phyloP scores from a whole-genome alignment of 2,113 vertebrate genomes.

The Platichthys stellatus region DNA sequence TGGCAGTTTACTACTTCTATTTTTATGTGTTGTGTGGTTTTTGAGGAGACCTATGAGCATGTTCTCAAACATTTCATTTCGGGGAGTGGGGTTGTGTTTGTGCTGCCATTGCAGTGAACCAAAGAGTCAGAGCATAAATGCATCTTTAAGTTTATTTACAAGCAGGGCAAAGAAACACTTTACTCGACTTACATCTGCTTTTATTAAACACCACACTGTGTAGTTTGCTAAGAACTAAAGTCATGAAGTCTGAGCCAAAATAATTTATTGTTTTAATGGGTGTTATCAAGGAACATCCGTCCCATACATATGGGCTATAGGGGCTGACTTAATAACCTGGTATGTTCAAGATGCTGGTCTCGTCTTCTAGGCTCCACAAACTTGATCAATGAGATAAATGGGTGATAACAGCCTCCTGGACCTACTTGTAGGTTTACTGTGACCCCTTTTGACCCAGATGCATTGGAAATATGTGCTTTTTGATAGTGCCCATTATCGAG shows the following conservation, averaged over 20 bases:
- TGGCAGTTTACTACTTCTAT: neutral
- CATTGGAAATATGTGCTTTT: no score
- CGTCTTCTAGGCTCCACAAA: no score
- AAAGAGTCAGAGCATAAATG: neutral
- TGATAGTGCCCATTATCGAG: no score
- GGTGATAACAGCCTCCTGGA: no score
- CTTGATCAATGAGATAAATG: no score
- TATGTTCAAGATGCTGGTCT: no score
- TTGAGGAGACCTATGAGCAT: neutral
- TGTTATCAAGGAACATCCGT: no score
- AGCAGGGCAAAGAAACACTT: neutral
- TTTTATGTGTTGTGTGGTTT: neutral
- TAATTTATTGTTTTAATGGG: no score
- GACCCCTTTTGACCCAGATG: no score
- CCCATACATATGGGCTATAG: no score
- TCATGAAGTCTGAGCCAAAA: neutral
- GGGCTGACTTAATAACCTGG: no score
- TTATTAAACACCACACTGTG: slow-evolving; percentile 6
- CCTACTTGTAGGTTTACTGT: no score
- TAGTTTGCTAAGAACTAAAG: neutral
- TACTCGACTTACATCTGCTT: slow-evolving; percentile 3
- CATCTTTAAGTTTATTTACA: neutral
- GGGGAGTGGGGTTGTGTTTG: neutral
- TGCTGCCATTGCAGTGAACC: slow-evolving; percentile 1
- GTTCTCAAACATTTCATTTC: neutral